These are phyloP conservation scores for Campoletis sonorensis DNA, from an alignment of 1,140 invertebrate species.

Conservation along the genomic window DNA sequence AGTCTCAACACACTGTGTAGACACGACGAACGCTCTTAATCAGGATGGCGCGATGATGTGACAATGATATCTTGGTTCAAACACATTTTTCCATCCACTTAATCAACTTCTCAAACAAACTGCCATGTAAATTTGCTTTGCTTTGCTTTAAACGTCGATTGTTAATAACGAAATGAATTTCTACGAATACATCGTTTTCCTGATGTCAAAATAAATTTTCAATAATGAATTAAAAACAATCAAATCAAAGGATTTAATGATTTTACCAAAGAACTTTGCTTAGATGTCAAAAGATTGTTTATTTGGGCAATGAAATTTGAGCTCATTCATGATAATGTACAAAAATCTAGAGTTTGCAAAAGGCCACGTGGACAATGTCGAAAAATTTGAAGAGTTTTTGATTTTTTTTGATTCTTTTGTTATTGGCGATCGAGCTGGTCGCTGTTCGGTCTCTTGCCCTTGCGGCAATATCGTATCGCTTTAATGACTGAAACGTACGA, in stretches of 20 bases:
- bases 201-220: too few species aligned
- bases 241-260: too few species aligned
- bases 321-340: neutral
- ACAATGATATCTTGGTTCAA: slow-evolving; percentile 37
- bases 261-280: too few species aligned
- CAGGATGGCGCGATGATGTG: slow-evolving; percentile 22
- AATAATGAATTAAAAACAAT: too few species aligned
- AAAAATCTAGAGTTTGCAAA: neutral
- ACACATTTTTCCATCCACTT: neutral
- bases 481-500: slow-evolving; percentile 46
- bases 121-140: neutral
- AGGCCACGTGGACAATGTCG: slow-evolving; percentile 36
- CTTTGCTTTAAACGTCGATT: neutral
- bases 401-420: slow-evolving; percentile 21
- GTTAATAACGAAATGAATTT: too few species aligned
- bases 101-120: neutral
- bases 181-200: too few species aligned
- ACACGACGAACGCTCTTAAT: slow-evolving; percentile 23
- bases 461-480: slow-evolving; percentile 35
- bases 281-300: too few species aligned
- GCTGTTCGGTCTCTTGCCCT: slow-evolving; percentile 8
- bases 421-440: slow-evolving; percentile 11
- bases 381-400: slow-evolving; percentile 11
- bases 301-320: too few species aligned
- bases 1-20: neutral